Conservation (phyloP, 2,113 vertebrate species). For the Hemicordylus capensis region DNA sequence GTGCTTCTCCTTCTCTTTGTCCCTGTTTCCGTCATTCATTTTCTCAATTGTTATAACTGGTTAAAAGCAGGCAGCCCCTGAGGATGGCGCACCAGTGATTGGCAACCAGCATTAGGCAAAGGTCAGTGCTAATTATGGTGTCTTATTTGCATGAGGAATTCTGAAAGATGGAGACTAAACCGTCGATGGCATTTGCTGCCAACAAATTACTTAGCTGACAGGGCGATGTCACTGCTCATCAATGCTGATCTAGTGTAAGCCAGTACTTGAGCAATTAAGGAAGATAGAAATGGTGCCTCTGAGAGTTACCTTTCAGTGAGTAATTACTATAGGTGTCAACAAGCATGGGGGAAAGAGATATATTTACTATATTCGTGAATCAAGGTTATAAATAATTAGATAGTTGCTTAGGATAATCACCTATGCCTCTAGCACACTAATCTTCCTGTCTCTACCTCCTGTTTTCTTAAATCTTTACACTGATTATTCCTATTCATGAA, state of each 20-base stretch:
- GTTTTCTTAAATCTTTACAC: conserved; percentile 35
- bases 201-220: conserved; percentile 67
- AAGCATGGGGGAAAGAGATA: conserved; percentile 28
- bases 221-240: conserved; percentile 62
- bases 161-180: conserved; percentile 66
- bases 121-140: conserved; percentile 71
- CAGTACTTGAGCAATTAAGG: conserved; percentile 61
- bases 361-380: conserved; percentile 38
- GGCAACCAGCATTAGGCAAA: conserved; percentile 60
- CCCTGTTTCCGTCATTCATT: fast-evolving
- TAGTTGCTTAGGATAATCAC: conserved; percentile 35
- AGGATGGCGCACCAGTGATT: conserved; percentile 31
- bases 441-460: conserved; percentile 15
- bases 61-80: neutral
- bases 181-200: conserved; percentile 67
- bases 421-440: conserved; percentile 14
- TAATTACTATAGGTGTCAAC: conserved; percentile 66
- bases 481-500: conserved; percentile 14
- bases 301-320: conserved; percentile 63
- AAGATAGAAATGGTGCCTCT: conserved; percentile 47
- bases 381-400: conserved; percentile 47
- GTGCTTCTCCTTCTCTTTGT: neutral
- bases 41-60: conserved; percentile 1
- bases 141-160: conserved; percentile 67
- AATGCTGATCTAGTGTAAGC: conserved; percentile 23